These are phyloP conservation scores for Pseudococcus viburni DNA, from an alignment of 2,888 invertebrate genomes.

Conservation along the genomic window DNA sequence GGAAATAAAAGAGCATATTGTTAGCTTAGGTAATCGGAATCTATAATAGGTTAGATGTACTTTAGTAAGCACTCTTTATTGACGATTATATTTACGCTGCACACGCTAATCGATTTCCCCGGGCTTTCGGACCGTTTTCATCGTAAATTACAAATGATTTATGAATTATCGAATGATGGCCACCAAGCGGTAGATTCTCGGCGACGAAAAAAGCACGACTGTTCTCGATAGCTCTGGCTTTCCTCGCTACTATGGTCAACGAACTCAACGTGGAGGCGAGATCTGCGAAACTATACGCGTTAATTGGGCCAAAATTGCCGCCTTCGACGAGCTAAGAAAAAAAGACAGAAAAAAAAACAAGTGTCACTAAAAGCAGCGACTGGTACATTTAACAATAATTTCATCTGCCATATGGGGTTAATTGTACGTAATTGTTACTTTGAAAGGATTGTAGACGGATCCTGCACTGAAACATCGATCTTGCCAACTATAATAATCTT, in stretches of 20 bases:
- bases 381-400: not conserved
- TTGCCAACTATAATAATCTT: constrained; percentile 93
- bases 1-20: not conserved
- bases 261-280: constrained; percentile 80
- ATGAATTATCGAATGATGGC: constrained; percentile 82
- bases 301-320: constrained; percentile 63
- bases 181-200: constrained; percentile 81
- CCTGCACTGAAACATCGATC: constrained; percentile 87
- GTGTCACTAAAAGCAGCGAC: not conserved
- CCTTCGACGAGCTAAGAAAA: constrained; percentile 44
- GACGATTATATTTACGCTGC: constrained; percentile 79
- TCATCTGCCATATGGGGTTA: not conserved
- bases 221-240: constrained; percentile 76
- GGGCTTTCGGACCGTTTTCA: constrained; percentile 87
- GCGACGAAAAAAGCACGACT: constrained; percentile 87
- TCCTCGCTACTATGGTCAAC: constrained; percentile 83
- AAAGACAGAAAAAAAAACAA: too few relatives aligned
- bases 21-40: not conserved
- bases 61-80: constrained; percentile 66
- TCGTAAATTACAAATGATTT: constrained; percentile 90
- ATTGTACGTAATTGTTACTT: constrained; percentile 74
- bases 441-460: constrained; percentile 83
- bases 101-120: constrained; percentile 91
- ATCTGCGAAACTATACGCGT: constrained; percentile 77
- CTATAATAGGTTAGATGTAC: not conserved